Evolutionary conservation across 2,888 invertebrate genomes (phyloP).

Genomic region (Drosophila sordidula): DNA sequence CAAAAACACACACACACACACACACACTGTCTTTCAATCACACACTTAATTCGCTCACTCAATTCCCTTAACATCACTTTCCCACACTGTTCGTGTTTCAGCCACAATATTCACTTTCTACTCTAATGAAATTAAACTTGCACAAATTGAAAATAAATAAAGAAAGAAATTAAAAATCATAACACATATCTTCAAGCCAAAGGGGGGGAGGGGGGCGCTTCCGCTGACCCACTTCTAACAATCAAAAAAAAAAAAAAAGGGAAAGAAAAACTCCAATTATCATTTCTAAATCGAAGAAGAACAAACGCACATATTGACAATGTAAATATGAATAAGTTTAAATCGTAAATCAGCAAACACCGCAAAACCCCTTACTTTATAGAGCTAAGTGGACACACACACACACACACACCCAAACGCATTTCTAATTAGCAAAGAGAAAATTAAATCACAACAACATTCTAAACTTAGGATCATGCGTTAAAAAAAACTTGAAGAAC

Average conservation of each 20-base stretch:
- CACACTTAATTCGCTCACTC: constrained; percentile 24
- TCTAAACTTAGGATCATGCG: constrained; percentile 42
- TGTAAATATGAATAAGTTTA: constrained; percentile 53
- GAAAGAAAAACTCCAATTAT: constrained; percentile 30
- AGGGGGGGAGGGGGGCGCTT: no score
- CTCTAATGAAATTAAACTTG: constrained; percentile 48
- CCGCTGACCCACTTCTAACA: constrained; percentile 53
- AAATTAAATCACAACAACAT: constrained; percentile 26
- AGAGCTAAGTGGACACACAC: constrained; percentile 64
- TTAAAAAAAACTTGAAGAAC: constrained; percentile 32
- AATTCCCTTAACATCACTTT: constrained; percentile 31
- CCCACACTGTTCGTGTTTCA: constrained; percentile 49
- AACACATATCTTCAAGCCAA: constrained; percentile 71
- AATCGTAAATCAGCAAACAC: constrained; percentile 41
- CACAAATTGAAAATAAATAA: constrained; percentile 59
- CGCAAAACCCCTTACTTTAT: constrained; percentile 75
- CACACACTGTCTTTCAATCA: constrained; percentile 6
- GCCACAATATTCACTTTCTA: constrained; percentile 38
- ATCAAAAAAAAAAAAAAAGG: constrained; percentile 36
- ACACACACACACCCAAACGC: constrained; percentile 15
- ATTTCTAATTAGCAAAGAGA: constrained; percentile 26
- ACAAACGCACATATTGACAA: constrained; percentile 39
- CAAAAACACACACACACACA: constrained; percentile 29
- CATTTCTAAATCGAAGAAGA: constrained; percentile 51
- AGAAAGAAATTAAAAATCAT: constrained; percentile 62